Percentiles rank a stretch among this genome's conserved stretches.
Evolutionary conservation across 2,888 invertebrate species (phyloP).

Genomic region (Tachina lurida): DNA sequence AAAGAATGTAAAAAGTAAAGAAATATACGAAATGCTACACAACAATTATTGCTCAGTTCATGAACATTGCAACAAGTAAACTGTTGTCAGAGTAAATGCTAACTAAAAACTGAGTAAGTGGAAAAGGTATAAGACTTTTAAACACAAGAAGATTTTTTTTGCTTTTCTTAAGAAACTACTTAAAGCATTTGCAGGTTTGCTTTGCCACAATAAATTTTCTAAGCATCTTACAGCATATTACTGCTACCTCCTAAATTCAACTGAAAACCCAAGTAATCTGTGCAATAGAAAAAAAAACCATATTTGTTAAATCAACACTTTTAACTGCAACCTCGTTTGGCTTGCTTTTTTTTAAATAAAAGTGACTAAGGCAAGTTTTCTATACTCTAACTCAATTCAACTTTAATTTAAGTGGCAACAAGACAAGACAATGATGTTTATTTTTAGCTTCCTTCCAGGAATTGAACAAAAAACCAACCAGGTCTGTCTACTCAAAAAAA

Average conservation of each 20-base stretch:
- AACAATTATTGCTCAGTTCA: constrained; percentile 28
- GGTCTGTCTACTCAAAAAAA: not conserved
- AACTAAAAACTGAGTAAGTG: not conserved
- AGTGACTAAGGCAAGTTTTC: constrained; percentile 52
- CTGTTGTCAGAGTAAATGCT: not conserved
- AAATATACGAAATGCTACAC: not conserved
- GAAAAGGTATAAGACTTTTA: too few relatives aligned
- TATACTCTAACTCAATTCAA: constrained; percentile 18
- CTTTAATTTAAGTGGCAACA: constrained; percentile 18
- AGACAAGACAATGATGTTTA: constrained; percentile 30
- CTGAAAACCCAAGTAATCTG: not conserved
- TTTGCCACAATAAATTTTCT: too few relatives aligned
- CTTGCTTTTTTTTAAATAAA: not conserved
- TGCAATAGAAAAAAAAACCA: too few relatives aligned
- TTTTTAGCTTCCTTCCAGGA: not conserved
- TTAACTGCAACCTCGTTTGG: not conserved
- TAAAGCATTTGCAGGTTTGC: too few relatives aligned
- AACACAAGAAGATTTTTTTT: too few relatives aligned
- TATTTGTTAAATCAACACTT: not conserved
- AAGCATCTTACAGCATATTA: too few relatives aligned
- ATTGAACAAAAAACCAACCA: not conserved
- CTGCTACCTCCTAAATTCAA: too few relatives aligned
- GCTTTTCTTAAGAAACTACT: too few relatives aligned
- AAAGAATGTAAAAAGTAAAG: not conserved
- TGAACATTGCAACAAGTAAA: not conserved